Conservation (phyloP, 2,113 vertebrate genomes). For the Redunca redunca region DNA sequence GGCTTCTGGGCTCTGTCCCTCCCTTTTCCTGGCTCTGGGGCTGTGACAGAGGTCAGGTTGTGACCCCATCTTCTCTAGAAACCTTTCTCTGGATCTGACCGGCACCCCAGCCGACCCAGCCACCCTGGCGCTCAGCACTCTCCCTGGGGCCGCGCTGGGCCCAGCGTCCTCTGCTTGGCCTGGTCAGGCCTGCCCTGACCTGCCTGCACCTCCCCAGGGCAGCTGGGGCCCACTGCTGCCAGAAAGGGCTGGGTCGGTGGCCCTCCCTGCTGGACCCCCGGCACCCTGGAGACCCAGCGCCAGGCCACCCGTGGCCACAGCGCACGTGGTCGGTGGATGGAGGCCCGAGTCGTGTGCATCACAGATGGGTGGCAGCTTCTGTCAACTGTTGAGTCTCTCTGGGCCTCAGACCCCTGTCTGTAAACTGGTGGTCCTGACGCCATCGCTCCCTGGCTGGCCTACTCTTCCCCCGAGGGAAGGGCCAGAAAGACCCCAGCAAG, state of each 20-base stretch:
- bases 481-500: not conserved
- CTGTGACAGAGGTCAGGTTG: not conserved
- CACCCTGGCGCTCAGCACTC: not conserved
- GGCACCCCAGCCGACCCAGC: not conserved
- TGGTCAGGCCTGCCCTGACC: not conserved
- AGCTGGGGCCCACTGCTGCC: rapidly evolving
- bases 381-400: rapidly evolving
- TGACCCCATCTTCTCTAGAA: not conserved
- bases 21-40: not conserved
- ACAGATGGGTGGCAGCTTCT: not conserved
- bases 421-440: not conserved
- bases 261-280: no score
- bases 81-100: not conserved
- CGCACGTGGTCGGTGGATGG: rapidly evolving
- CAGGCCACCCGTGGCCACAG: rapidly evolving
- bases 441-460: no score
- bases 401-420: not conserved
- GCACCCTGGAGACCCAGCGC: not conserved
- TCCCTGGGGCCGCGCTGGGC: not conserved
- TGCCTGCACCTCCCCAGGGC: rapidly evolving
- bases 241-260: not conserved
- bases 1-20: not conserved
- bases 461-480: rapidly evolving
- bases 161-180: not conserved
- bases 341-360: rapidly evolving